A percentile compares a stretch with the other conserved stretches of the same genome.
Conservation (phyloP, 2,888 invertebrate genomes). For the Cerastis rubricosa region DNA sequence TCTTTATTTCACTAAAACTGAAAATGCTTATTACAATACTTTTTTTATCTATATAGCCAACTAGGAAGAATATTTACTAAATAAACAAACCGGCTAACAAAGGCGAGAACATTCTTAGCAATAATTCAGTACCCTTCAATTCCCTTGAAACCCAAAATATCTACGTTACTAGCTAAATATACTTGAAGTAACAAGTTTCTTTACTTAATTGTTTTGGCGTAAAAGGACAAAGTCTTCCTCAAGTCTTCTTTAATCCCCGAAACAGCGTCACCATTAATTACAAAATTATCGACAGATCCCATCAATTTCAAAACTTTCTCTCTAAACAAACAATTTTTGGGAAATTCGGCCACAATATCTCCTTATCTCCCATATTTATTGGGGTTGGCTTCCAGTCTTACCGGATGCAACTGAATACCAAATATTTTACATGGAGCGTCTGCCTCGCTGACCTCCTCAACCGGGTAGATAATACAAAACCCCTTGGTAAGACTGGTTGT, state of each 20-base stretch:
- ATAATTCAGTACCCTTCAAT: constrained; percentile 29
- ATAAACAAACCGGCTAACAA: constrained; percentile 15
- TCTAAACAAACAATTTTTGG: neutral
- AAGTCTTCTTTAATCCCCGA: constrained; percentile 32
- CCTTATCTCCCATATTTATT: no score
- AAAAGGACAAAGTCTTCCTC: constrained; percentile 37
- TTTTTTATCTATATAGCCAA: neutral
- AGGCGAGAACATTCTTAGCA: neutral
- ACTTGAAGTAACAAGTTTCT: constrained; percentile 29
- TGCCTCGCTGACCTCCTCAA: no score
- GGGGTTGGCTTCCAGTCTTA: no score
- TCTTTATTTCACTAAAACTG: neutral
- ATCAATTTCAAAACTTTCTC: constrained; percentile 16
- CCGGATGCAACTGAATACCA: no score
- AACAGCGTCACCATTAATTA: constrained; percentile 41
- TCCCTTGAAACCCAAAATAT: constrained; percentile 16
- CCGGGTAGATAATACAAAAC: no score
- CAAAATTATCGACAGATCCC: constrained; percentile 44
- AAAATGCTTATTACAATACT: neutral
- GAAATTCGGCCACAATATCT: neutral
- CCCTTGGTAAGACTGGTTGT: no score
- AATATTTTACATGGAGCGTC: no score
- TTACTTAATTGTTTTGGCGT: constrained; percentile 40
- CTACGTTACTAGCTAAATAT: constrained; percentile 18
- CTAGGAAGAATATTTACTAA: neutral